phyloP scores from a whole-genome alignment of 2,888 invertebrate genomes.

The Agrotis ipsilon region DNA sequence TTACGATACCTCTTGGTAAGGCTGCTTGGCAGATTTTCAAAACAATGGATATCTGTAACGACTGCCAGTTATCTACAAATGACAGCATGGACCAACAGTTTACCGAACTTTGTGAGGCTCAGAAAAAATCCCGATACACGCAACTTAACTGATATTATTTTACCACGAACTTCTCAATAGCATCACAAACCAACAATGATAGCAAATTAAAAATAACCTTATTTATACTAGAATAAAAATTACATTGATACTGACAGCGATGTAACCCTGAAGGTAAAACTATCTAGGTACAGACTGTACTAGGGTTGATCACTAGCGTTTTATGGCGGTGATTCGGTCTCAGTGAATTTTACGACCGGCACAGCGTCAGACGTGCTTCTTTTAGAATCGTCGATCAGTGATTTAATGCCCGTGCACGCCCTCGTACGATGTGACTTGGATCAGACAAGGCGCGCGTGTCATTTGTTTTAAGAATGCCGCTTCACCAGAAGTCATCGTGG shows the following conservation, averaged over 20 bases:
- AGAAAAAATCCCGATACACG: too few relatives aligned
- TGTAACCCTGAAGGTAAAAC: background rate
- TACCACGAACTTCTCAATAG: too few relatives aligned
- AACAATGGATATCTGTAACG: background rate
- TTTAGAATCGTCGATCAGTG: conserved; percentile 5
- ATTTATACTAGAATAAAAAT: background rate
- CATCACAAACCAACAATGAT: too few relatives aligned
- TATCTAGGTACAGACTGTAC: conserved; percentile 1
- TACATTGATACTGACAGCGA: background rate
- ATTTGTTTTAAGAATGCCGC: too few relatives aligned
- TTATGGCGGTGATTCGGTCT: conserved; percentile 46
- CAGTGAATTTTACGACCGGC: conserved; percentile 35
- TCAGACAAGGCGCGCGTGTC: background rate
- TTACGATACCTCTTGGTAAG: too few relatives aligned
- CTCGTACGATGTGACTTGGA: too few relatives aligned
- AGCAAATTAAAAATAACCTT: background rate
- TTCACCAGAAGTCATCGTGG: too few relatives aligned
- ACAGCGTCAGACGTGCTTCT: conserved; percentile 9
- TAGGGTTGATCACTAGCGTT: conserved; percentile 35
- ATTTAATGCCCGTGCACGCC: background rate
- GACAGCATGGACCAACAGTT: too few relatives aligned
- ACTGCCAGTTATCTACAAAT: too few relatives aligned
- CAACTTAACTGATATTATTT: too few relatives aligned
- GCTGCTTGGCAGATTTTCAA: background rate
- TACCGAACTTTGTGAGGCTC: too few relatives aligned